Percentiles rank a stretch among this genome's conserved stretches.
Conservation (phyloP, 2,113 vertebrate genomes). For the Acanthochromis polyacanthus region DNA sequence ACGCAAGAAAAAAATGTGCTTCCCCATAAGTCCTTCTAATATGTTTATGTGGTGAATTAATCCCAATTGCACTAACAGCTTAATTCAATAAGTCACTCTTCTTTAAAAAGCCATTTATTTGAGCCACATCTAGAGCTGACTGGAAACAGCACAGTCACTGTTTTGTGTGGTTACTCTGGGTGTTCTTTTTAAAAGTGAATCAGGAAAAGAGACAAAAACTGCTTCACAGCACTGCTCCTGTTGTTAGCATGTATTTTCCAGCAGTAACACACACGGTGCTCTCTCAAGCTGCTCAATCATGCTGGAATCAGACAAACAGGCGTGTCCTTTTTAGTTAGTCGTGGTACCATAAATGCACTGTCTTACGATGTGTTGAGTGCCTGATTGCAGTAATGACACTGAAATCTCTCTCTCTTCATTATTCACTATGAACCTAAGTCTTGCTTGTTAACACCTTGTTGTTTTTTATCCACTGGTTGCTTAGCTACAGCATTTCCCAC, state of each 20-base stretch:
- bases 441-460: constrained; percentile 20
- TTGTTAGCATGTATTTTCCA: constrained; percentile 6
- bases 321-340: constrained; percentile 33
- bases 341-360: constrained; percentile 35
- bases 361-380: constrained; percentile 28
- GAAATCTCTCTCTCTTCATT: constrained; percentile 33
- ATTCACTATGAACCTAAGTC: constrained; percentile 36
- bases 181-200: constrained; percentile 19
- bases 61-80: constrained; percentile 44
- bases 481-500: constrained; percentile 51
- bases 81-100: constrained; percentile 63
- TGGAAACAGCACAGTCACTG: constrained; percentile 36
- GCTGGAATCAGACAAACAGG: constrained; percentile 56
- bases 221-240: neutral
- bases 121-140: constrained; percentile 48
- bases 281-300: constrained; percentile 42
- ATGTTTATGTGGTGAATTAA: constrained; percentile 67
- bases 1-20: constrained; percentile 42
- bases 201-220: constrained; percentile 11
- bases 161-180: constrained; percentile 13
- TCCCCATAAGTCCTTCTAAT: constrained; percentile 33
- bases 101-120: constrained; percentile 44
- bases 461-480: constrained; percentile 52
- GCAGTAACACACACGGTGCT: constrained; percentile 15
- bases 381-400: constrained; percentile 3